Evolutionary conservation across 1,140 invertebrate species (phyloP).

Genomic region (Condylostylus longicornis): DNA sequence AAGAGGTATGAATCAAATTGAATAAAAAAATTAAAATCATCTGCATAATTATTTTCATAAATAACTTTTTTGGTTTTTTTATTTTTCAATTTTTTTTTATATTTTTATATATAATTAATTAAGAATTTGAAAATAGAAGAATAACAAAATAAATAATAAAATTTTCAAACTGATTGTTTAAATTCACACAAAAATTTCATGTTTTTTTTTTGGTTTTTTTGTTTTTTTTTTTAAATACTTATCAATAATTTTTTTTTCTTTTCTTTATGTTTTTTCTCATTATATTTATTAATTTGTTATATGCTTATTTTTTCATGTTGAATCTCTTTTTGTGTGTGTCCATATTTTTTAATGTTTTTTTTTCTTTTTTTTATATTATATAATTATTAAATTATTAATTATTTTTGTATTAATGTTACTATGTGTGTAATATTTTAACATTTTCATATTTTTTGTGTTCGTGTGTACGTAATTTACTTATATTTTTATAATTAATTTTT

Average conservation of each 20-base stretch:
- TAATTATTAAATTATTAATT: conserved; percentile 2
- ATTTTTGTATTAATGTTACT: conserved; percentile 1
- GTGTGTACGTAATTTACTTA: conserved; percentile 4
- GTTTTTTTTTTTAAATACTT: conserved; percentile 2
- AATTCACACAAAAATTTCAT: conserved; percentile 1
- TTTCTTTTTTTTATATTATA: background rate
- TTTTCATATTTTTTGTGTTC: conserved; percentile 4
- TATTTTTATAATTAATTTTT: conserved; percentile 4
- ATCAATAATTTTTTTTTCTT: conserved; percentile 4
- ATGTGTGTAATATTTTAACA: conserved; percentile 1
- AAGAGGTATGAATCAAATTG: no score
- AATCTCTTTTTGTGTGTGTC: conserved; percentile 5
- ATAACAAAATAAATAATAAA: background rate
- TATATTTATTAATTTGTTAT: background rate
- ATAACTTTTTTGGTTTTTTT: background rate
- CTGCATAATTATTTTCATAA: background rate
- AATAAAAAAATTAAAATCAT: no score
- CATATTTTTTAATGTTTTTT: conserved; percentile 2
- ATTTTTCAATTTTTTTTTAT: background rate
- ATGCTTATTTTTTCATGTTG: conserved; percentile 2
- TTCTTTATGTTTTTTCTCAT: conserved; percentile 1
- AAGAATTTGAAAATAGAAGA: background rate
- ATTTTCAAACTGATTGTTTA: background rate
- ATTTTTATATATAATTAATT: background rate
- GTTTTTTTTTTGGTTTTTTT: conserved; percentile 6